These are phyloP conservation scores for Latrodectus elegans DNA, from an alignment of 2,888 invertebrate genomes.

Conservation along the genomic window DNA sequence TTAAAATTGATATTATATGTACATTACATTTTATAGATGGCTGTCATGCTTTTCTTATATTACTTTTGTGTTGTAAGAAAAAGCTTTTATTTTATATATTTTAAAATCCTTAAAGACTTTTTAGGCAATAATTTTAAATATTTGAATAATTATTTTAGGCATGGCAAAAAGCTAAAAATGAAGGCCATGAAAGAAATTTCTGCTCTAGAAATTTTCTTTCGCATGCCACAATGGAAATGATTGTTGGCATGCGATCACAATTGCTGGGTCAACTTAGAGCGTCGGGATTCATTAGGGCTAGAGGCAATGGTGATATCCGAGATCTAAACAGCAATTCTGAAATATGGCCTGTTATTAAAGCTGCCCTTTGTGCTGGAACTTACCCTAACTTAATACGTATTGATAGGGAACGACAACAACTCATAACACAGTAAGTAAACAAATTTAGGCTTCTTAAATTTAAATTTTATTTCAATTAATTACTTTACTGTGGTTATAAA, in stretches of 20 bases:
- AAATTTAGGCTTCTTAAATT: background rate
- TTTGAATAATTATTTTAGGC: constrained; percentile 77
- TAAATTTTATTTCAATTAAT: background rate
- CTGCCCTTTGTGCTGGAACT: constrained; percentile 88
- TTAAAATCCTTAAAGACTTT: too few relatives aligned
- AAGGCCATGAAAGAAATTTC: constrained; percentile 82
- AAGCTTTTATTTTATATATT: too few relatives aligned
- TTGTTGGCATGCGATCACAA: constrained; percentile 88
- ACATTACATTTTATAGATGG: too few relatives aligned
- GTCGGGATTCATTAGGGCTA: constrained; percentile 82
- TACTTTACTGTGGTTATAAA: too few relatives aligned
- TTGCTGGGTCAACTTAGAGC: constrained; percentile 85
- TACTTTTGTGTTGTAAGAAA: too few relatives aligned
- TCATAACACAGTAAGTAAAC: constrained; percentile 80
- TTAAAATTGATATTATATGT: too few relatives aligned
- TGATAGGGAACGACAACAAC: constrained; percentile 80
- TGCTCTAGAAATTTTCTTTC: constrained; percentile 86
- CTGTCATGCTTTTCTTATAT: too few relatives aligned
- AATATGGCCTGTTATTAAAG: constrained; percentile 93
- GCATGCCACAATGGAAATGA: constrained; percentile 90
- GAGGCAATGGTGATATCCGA: constrained; percentile 79
- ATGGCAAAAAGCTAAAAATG: constrained; percentile 85
- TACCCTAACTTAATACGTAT: constrained; percentile 91
- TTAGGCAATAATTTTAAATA: too few relatives aligned
- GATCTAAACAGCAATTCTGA: constrained; percentile 89